Base-by-base conservation (phyloP, 2,113 vertebrate species). In the Hippoglossus stenolepis region DNA sequence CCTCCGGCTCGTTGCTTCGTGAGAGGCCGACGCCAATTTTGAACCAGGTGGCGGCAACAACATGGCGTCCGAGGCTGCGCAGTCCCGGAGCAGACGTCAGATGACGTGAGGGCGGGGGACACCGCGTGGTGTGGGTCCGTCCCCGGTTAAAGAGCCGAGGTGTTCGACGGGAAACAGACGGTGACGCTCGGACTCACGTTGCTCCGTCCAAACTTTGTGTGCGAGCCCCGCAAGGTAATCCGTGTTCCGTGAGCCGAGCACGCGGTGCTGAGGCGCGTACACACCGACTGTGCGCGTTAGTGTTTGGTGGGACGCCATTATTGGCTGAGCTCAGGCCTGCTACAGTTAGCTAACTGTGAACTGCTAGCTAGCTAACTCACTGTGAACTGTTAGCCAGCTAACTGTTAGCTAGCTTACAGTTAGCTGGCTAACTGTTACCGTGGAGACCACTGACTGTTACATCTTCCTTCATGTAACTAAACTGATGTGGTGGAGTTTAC, bases 1-100 rank as follows among this genome's bases (percentile, higher is more conserved):
- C 54, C 21, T 8, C 12, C 21, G 54, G 21, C 47, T 18, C n/a
- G 51, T n/a, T n/a, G 7, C 18, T 15, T 15, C 45, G 11, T 13
- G 45, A 49, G 15, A 5, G 14, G 45, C 51, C 23, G 38, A 3
- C 14, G 2, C 71, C 35, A 38, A 0, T 5, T 73, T 71, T 68
- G 47, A 83, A 82, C 75, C 85, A 79, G 87, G 85, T 86, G 70
- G 67, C 79, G 66, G 57, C 15, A 6, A 15, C 59, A 91, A 92
- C 54, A 92, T 90, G 89, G 90, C 85, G 80, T 24, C 76, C 7
- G 85, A 72, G 90, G 20, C 77, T 92, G 91, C 91, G 91, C 91
- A 91, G 80, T 75, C 7, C 51, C 18, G 20, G 2, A 20, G 28
- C 4, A 43, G 38, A 59, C n/a, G 26, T 15, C 40, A 15, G 72